Percentiles rank a stretch among this genome's conserved stretches.
phyloP scores from a whole-genome alignment of 2,113 vertebrate genomes.

The Gallinago undulata region DNA sequence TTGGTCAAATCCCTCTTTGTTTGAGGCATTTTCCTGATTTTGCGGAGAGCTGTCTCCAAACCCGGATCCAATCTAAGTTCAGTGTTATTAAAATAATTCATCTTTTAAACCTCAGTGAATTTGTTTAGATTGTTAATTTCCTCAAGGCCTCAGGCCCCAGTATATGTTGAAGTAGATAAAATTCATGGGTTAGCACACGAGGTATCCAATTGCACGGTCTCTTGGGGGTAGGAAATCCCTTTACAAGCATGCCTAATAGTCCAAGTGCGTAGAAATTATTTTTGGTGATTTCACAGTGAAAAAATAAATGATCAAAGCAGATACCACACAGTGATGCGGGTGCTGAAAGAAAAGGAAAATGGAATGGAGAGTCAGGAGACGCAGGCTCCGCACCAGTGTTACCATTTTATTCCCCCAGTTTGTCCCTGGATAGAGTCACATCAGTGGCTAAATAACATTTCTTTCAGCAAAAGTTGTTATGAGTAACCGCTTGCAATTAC shows the following conservation, averaged over 20 bases:
- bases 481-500: not conserved
- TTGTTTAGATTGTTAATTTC: slow-evolving; percentile 50
- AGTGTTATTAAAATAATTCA: not conserved
- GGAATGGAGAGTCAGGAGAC: not conserved
- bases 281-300: not conserved
- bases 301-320: not conserved
- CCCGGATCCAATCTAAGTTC: not conserved
- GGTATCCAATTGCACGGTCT: not conserved
- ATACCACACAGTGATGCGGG: not conserved
- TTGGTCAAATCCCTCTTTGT: not conserved
- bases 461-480: not conserved
- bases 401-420: not conserved
- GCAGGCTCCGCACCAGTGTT: not conserved
- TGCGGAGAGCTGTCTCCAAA: not conserved
- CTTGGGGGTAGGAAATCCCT: slow-evolving; percentile 2
- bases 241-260: not conserved
- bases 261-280: not conserved
- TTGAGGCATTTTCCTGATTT: not conserved
- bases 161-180: slow-evolving; percentile 2
- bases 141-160: not conserved
- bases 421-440: not conserved
- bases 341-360: not conserved
- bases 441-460: not conserved
- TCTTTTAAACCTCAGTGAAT: slow-evolving; percentile 16
- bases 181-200: not conserved